Base-by-base conservation (phyloP, 1,140 invertebrate species). In the Chymomyza costata region DNA sequence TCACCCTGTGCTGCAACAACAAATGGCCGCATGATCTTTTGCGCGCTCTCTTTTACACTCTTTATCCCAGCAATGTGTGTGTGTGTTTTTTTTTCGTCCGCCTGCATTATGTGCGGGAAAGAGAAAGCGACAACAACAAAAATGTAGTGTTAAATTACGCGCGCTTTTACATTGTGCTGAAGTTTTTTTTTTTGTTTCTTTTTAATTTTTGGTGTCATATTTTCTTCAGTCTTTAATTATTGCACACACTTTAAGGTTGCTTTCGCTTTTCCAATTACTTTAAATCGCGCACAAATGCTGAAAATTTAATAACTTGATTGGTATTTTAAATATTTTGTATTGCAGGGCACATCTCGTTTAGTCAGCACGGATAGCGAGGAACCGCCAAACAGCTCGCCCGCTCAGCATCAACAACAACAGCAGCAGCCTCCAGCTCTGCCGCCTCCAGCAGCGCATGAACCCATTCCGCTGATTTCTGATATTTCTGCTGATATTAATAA, bases 291-390 rank as follows among this genome's bases (percentile, higher is more conserved):
- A 14, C 50, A 62, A 58, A 76, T 57, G 52, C 47, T 50, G 30
- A 51, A 51, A 43, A 59, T 56, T 55, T 54, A 38, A 46, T 40
- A 18, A 34, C 14, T 18, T 30, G 51, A 35, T 49, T 40, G 50
- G 38, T 15, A 43, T 6, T 54, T 16, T 46, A 52, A 48, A 45
- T 43, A 28, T 55, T 18, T 41, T 16, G 34, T 41, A 41, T 83
- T 70, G 31, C 65, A 86, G 84, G 89, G 89, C 39, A 90, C 89
- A 45, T 90, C 89, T 28, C 88, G 89, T 60, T 87, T 90, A 74
- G 87, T 90, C 39, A 90, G 89, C 68, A 90, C 89, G 31, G 89
- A 90, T 65, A 89, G 88, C 46, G 89, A 90, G 86, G 89, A 89
- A 81, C 81, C 65, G 39, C 70, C 63, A 50, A 63, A 63, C 38